Conservation (phyloP, 2,888 invertebrate genomes). For the Hypena proboscidalis region DNA sequence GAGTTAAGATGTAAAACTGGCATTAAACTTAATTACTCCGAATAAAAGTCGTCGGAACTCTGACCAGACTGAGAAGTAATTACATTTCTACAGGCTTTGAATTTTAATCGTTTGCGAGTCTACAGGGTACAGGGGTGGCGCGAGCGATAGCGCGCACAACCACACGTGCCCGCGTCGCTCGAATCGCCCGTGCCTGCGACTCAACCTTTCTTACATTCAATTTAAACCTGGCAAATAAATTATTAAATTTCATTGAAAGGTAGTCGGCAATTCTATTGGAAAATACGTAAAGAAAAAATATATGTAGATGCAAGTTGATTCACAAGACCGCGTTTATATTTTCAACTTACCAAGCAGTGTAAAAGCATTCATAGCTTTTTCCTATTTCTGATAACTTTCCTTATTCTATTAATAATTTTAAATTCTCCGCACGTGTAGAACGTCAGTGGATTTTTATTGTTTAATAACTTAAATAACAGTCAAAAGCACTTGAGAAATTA, state of each 20-base stretch:
- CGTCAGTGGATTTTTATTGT: too few relatives aligned
- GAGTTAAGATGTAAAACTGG: slow-evolving; percentile 68
- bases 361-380: too few relatives aligned
- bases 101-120: slow-evolving; percentile 72
- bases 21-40: slow-evolving; percentile 77
- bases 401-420: too few relatives aligned
- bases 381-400: too few relatives aligned
- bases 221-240: slow-evolving; percentile 44
- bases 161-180: slow-evolving; percentile 41
- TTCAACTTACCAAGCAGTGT: too few relatives aligned
- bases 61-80: slow-evolving; percentile 77
- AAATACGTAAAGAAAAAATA: slow-evolving; percentile 22
- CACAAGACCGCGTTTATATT: slow-evolving; percentile 8
- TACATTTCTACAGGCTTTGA: slow-evolving; percentile 81
- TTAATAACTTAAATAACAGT: too few relatives aligned
- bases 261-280: slow-evolving; percentile 28
- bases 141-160: too few relatives aligned
- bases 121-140: slow-evolving; percentile 39
- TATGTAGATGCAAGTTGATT: slow-evolving; percentile 14
- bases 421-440: too few relatives aligned
- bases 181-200: slow-evolving; percentile 42
- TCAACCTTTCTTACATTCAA: slow-evolving; percentile 49
- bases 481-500: too few relatives aligned
- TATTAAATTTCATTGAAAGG: slow-evolving; percentile 36
- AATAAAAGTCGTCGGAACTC: slow-evolving; percentile 75